These are phyloP conservation scores for Sarcophaga peregrina DNA, from an alignment of 1,140 invertebrate genomes.

Conservation along the genomic window DNA sequence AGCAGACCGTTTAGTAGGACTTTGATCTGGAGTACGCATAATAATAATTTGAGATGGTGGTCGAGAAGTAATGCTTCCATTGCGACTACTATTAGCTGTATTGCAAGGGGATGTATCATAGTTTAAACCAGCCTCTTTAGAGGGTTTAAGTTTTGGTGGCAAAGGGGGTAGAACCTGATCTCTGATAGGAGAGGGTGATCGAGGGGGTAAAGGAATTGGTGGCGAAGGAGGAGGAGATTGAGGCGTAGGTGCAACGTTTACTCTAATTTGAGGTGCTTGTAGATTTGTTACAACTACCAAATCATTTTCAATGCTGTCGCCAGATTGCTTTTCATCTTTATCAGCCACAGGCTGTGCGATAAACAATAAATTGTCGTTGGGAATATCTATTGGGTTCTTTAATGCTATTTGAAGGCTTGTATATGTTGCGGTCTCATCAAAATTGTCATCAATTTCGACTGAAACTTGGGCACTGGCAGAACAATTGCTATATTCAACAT, in stretches of 20 bases:
- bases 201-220: conserved; percentile 54
- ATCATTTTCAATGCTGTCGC: conserved; percentile 48
- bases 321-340: not conserved
- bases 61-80: conserved; percentile 59
- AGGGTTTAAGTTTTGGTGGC: conserved; percentile 58
- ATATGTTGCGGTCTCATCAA: conserved; percentile 81
- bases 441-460: conserved; percentile 72
- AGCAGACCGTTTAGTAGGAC: conserved; percentile 67
- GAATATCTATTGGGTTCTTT: conserved; percentile 76
- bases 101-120: conserved; percentile 50
- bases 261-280: conserved; percentile 65
- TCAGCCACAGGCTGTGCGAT: not conserved
- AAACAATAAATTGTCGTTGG: not conserved
- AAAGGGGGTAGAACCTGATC: conserved; percentile 57
- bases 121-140: conserved; percentile 52
- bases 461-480: conserved; percentile 57
- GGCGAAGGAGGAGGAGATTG: conserved; percentile 57
- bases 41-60: conserved; percentile 66
- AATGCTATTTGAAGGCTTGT: conserved; percentile 86
- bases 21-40: conserved; percentile 65
- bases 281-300: conserved; percentile 63
- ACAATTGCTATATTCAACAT: not conserved
- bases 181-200: conserved; percentile 57
- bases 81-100: conserved; percentile 53
- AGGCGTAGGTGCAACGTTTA: conserved; percentile 60